Conservation (phyloP, 2,797 vertebrate genomes). For the Myotis daubentonii region DNA sequence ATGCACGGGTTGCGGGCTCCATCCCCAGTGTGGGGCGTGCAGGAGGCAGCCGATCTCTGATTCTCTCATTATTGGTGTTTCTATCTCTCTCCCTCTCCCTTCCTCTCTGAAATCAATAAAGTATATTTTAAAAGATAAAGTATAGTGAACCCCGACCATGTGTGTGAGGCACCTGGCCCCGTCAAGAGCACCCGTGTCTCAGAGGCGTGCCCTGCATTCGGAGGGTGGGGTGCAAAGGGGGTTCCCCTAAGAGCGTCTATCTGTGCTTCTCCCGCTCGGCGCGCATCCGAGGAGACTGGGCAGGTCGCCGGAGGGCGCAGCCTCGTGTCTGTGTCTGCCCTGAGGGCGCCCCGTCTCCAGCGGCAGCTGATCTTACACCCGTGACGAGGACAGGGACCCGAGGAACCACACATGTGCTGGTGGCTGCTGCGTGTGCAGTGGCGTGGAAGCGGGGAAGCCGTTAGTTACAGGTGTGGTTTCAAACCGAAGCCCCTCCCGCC, state of each 20-base stretch:
- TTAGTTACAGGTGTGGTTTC: background rate
- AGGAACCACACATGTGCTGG: background rate
- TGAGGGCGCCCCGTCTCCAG: background rate
- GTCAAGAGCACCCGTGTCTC: background rate
- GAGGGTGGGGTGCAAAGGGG: too few relatives aligned
- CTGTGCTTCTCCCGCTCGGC: background rate
- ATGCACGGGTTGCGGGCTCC: too few relatives aligned
- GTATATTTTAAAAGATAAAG: too few relatives aligned
- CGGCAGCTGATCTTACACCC: background rate
- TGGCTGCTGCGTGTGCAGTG: background rate
- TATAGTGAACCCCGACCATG: too few relatives aligned
- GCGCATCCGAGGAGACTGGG: background rate
- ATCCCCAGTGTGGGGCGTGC: too few relatives aligned
- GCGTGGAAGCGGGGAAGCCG: background rate
- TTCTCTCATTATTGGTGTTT: too few relatives aligned
- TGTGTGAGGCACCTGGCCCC: background rate
- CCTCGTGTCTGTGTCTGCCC: background rate
- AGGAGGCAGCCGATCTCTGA: too few relatives aligned
- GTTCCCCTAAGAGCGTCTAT: background rate
- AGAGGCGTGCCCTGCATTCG: too few relatives aligned
- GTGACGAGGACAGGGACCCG: background rate
- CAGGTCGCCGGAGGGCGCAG: background rate
- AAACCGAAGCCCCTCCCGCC: background rate
- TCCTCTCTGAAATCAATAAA: too few relatives aligned
- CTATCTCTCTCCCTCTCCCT: too few relatives aligned